These are phyloP conservation scores for Myopa tessellatipennis DNA, from an alignment of 2,888 invertebrate genomes.

Conservation along the genomic window DNA sequence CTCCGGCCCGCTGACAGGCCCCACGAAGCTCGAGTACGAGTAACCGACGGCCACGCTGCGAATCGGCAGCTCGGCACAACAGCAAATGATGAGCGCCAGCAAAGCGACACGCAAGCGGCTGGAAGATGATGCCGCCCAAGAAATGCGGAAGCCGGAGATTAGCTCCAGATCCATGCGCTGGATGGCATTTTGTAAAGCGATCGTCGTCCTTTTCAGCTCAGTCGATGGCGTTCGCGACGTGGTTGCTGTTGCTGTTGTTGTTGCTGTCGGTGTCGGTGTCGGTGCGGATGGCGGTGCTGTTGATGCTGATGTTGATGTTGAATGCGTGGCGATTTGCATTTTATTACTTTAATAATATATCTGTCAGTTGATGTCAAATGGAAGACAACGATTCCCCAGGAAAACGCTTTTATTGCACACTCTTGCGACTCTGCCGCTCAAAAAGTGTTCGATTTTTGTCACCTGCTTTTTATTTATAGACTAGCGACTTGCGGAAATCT, in stretches of 20 bases:
- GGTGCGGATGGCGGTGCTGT: background rate
- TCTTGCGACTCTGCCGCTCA: background rate
- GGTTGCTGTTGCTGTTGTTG: background rate
- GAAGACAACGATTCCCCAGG: background rate
- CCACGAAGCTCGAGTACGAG: conserved; percentile 79
- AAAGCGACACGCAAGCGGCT: conserved; percentile 43
- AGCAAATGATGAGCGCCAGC: conserved; percentile 18
- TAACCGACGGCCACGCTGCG: conserved; percentile 69
- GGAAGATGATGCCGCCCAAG: conserved; percentile 35
- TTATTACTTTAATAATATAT: conserved; percentile 11
- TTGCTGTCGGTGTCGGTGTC: background rate
- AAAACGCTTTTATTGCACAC: background rate
- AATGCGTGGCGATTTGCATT: conserved; percentile 16
- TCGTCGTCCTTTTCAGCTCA: background rate
- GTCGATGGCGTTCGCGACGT: background rate
- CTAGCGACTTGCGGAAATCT: conserved; percentile 15
- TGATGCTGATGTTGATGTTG: background rate
- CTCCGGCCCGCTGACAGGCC: conserved; percentile 78
- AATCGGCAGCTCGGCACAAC: conserved; percentile 39
- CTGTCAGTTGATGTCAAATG: background rate
- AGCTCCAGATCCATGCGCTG: background rate
- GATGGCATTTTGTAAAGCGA: conserved; percentile 3
- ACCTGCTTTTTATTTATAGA: conserved; percentile 61
- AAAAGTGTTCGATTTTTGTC: conserved; percentile 59
- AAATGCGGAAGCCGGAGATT: conserved; percentile 39